Conservation (phyloP, 2,888 invertebrate genomes). For the Ctena decussata region DNA sequence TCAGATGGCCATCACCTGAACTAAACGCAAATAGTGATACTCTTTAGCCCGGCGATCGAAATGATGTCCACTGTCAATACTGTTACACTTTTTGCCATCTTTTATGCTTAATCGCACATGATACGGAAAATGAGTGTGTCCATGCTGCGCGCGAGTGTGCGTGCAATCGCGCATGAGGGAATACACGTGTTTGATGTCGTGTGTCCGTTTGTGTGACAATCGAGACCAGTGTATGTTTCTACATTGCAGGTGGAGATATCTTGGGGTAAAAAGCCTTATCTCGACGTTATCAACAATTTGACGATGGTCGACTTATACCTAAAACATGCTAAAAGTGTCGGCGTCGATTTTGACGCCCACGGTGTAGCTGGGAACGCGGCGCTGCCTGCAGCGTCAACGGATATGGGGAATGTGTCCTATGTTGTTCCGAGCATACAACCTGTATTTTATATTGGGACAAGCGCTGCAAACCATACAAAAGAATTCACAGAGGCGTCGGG, state of each 20-base stretch:
- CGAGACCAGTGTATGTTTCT: too few relatives aligned
- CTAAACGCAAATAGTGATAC: too few relatives aligned
- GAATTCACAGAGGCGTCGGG: constrained; percentile 81
- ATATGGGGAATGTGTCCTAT: constrained; percentile 84
- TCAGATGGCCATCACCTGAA: too few relatives aligned
- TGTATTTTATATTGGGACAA: constrained; percentile 67
- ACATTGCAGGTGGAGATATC: constrained; percentile 43
- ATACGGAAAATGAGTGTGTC: too few relatives aligned
- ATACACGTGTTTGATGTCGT: too few relatives aligned
- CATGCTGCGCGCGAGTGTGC: too few relatives aligned
- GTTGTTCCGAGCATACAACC: constrained; percentile 81
- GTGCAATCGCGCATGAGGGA: too few relatives aligned
- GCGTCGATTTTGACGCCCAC: constrained; percentile 66
- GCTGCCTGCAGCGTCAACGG: constrained; percentile 75
- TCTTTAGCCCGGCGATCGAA: too few relatives aligned
- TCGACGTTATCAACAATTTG: constrained; percentile 76
- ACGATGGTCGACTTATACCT: constrained; percentile 74
- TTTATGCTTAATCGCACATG: too few relatives aligned
- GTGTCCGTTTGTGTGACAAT: too few relatives aligned
- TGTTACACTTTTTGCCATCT: too few relatives aligned
- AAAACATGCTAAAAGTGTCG: constrained; percentile 73
- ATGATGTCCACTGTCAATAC: too few relatives aligned
- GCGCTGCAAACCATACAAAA: constrained; percentile 78
- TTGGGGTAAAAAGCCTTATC: constrained; percentile 62
- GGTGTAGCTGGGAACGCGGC: not conserved